phyloP scores from a whole-genome alignment of 2,113 vertebrate species.

The Crotalus viridis region DNA sequence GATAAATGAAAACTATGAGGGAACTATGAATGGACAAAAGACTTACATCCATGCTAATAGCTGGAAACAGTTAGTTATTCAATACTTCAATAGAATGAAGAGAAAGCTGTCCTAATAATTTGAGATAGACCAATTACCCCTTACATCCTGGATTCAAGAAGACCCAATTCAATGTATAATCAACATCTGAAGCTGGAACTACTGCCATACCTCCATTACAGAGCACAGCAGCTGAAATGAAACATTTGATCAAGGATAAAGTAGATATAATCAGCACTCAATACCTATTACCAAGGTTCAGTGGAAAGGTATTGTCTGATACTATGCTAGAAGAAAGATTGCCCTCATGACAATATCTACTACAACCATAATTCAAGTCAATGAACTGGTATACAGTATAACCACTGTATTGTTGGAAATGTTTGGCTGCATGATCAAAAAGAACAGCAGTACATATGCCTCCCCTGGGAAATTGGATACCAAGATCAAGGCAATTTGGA shows the following conservation, averaged over 20 bases:
- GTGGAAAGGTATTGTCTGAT: background rate
- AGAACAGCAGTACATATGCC: background rate
- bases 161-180: background rate
- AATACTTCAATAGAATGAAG: too few relatives aligned
- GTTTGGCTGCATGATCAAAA: background rate
- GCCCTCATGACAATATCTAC: background rate
- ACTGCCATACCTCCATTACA: background rate
- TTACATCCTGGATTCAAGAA: background rate
- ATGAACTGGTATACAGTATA: background rate
- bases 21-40: too few relatives aligned
- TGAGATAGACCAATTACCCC: background rate
- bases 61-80: too few relatives aligned
- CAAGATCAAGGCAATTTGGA: background rate
- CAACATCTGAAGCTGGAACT: background rate
- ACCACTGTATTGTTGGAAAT: background rate
- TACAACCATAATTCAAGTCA: background rate
- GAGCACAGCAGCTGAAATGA: background rate
- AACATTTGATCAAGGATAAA: background rate
- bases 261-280: background rate
- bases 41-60: too few relatives aligned
- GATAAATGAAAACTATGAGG: too few relatives aligned
- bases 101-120: too few relatives aligned
- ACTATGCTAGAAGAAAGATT: background rate
- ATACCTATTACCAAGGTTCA: background rate
- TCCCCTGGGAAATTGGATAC: background rate